phyloP scores from a whole-genome alignment of 2,888 invertebrate species.

The Acheta domesticus region DNA sequence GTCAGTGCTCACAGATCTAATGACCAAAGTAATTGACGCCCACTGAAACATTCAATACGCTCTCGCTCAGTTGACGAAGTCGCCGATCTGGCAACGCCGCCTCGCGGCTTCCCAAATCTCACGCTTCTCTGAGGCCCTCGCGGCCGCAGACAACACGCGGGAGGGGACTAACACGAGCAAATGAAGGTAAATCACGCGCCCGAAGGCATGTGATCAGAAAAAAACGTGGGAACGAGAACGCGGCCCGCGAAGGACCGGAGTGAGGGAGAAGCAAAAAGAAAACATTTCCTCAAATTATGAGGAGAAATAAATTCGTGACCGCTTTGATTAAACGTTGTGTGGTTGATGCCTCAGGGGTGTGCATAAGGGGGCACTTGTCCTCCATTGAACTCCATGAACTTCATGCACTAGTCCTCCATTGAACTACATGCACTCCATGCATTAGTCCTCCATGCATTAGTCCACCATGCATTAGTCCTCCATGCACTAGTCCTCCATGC shows the following conservation, averaged over 20 bases:
- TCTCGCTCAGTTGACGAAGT: no score
- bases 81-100: no score
- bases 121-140: neutral
- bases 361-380: neutral
- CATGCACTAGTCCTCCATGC: no score
- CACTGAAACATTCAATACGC: no score
- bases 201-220: neutral
- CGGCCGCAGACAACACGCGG: neutral
- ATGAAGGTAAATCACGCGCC: neutral
- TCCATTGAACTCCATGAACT: no score
- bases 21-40: no score
- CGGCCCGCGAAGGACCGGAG: neutral
- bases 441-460: no score
- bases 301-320: slow-evolving; percentile 5
- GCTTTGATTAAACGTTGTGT: neutral
- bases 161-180: neutral
- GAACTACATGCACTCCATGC: no score
- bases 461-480: no score
- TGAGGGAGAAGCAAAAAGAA: neutral
- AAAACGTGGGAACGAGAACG: neutral
- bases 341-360: neutral
- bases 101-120: neutral
- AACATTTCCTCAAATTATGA: neutral
- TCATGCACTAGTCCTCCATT: no score
- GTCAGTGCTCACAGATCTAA: no score